Conservation (phyloP, 2,113 vertebrate species). For the Sylvilagus bachmani region DNA sequence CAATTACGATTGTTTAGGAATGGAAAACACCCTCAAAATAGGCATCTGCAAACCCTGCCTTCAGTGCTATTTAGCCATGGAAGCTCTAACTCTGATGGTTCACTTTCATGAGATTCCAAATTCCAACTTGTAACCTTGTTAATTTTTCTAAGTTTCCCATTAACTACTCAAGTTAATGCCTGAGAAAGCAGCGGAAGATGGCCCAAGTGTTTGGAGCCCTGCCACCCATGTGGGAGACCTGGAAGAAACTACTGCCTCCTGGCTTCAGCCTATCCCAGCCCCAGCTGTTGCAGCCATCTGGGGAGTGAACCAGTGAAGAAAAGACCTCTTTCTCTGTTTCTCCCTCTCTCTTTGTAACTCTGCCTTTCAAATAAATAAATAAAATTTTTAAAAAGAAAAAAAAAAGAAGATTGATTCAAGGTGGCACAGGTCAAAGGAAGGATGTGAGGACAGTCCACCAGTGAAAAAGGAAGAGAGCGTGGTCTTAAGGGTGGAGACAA, state of each 20-base stretch:
- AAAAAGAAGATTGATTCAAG: not conserved
- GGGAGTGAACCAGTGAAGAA: too few species aligned
- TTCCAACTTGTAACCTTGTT: not conserved
- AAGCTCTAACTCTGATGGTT: not conserved
- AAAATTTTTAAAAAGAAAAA: too few species aligned
- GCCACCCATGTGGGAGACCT: too few species aligned
- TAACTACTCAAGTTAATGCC: constrained; percentile 37
- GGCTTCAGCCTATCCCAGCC: too few species aligned
- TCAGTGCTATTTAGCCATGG: not conserved
- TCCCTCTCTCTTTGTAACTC: too few species aligned
- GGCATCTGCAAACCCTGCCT: not conserved
- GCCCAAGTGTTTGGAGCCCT: too few species aligned
- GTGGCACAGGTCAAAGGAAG: not conserved
- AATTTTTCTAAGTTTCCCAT: constrained; percentile 26
- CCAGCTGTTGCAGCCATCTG: too few species aligned
- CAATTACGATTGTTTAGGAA: constrained; percentile 52
- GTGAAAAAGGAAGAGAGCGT: not conserved
- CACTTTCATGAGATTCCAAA: not conserved
- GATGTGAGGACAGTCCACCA: not conserved
- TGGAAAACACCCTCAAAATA: not conserved
- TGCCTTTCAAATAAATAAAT: too few species aligned
- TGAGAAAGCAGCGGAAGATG: too few species aligned
- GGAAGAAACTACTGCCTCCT: too few species aligned
- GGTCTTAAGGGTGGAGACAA: not conserved
- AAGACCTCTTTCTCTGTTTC: too few species aligned